phyloP scores from a whole-genome alignment of 1,140 invertebrate species.

The Euwallacea fornicatus region DNA sequence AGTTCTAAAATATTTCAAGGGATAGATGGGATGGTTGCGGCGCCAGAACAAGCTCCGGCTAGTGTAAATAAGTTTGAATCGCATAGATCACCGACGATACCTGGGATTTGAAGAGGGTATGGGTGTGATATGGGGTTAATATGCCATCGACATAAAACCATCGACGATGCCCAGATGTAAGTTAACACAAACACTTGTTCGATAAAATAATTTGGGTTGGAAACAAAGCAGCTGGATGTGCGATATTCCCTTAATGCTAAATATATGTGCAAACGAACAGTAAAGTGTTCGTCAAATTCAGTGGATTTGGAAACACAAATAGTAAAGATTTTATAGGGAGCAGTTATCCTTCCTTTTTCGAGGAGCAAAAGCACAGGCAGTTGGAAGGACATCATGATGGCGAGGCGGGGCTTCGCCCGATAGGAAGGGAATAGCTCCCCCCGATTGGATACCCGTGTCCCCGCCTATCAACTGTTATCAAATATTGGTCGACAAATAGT shows the following conservation, averaged over 20 bases:
- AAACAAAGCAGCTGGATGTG: too few relatives aligned
- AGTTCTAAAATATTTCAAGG: too few relatives aligned
- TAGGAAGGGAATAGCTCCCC: slow-evolving; percentile 44
- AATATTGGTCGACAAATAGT: slow-evolving; percentile 56
- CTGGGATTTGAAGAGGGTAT: too few relatives aligned
- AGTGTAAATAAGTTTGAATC: too few relatives aligned
- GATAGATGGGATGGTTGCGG: too few relatives aligned
- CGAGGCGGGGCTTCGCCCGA: slow-evolving; percentile 48
- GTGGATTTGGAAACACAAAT: slow-evolving; percentile 44
- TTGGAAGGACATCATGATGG: slow-evolving; percentile 51
- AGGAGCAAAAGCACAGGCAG: slow-evolving; percentile 41
- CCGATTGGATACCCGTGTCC: slow-evolving; percentile 44
- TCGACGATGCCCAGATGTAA: too few relatives aligned
- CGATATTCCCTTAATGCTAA: slow-evolving; percentile 8
- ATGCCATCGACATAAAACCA: too few relatives aligned
- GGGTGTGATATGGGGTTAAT: too few relatives aligned
- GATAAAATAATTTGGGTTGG: too few relatives aligned
- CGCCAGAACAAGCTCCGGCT: too few relatives aligned
- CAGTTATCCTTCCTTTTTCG: slow-evolving; percentile 44
- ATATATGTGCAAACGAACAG: slow-evolving; percentile 34
- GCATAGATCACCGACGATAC: too few relatives aligned
- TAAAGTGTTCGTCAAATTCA: slow-evolving; percentile 34
- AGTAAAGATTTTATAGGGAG: slow-evolving; percentile 45
- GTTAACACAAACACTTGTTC: too few relatives aligned
- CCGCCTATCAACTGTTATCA: slow-evolving; percentile 52